Evolutionary conservation across 2,888 invertebrate genomes (phyloP).

Genomic region (Schizotus pectinicornis): DNA sequence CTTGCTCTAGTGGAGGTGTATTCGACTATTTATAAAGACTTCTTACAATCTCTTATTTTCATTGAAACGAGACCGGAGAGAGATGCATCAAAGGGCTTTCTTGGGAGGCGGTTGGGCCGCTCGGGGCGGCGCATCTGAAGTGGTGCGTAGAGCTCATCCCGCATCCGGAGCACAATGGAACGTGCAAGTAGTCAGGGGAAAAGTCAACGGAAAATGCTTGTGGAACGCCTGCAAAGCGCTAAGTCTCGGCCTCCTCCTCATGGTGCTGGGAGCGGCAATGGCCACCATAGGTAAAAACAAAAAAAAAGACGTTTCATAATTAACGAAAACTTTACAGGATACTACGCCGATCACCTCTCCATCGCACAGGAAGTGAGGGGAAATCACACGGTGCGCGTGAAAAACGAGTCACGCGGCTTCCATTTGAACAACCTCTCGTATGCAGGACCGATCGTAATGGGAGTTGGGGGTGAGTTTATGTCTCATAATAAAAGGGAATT

Average conservation of each 20-base stretch:
- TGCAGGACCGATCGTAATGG: conserved; percentile 98
- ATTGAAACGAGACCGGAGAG: background rate
- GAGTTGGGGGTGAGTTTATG: conserved; percentile 77
- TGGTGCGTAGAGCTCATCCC: conserved; percentile 72
- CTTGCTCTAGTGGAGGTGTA: no score
- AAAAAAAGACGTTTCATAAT: background rate
- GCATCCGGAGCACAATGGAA: conserved; percentile 86
- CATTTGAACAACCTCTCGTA: conserved; percentile 91
- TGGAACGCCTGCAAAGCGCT: conserved; percentile 95
- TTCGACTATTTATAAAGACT: background rate
- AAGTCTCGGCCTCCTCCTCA: conserved; percentile 83
- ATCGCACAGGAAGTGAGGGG: conserved; percentile 79
- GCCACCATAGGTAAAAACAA: conserved; percentile 78
- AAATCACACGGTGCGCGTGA: conserved; percentile 78
- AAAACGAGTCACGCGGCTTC: conserved; percentile 82
- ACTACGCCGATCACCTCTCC: conserved; percentile 83
- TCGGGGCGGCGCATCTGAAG: conserved; percentile 54
- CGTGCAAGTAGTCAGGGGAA: conserved; percentile 83
- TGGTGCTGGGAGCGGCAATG: conserved; percentile 91
- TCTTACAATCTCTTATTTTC: background rate
- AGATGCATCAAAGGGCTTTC: conserved; percentile 50
- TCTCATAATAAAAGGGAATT: background rate
- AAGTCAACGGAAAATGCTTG: conserved; percentile 86
- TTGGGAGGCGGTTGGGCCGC: conserved; percentile 58
- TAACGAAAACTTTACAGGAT: conserved; percentile 63